phyloP scores from a whole-genome alignment of 2,888 invertebrate species.

The Sminthurinus aureus region DNA sequence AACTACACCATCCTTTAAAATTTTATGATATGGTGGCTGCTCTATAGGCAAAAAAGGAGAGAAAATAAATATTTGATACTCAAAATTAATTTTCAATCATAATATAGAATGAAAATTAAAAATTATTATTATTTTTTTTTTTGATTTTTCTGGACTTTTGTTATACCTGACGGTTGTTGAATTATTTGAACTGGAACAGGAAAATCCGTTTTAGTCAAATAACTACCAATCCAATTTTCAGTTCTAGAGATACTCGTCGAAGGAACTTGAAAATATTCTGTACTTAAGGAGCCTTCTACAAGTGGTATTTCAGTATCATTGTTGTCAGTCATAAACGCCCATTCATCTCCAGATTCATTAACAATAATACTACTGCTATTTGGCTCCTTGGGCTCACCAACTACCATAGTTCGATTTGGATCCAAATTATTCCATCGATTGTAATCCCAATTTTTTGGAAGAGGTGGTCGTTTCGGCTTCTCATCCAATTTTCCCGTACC shows the following conservation, averaged over 20 bases:
- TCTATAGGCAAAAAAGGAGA: slow-evolving; percentile 2
- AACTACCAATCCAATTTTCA: slow-evolving; percentile 24
- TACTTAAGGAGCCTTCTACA: background rate
- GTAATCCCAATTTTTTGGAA: background rate
- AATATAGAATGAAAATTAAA: too few species aligned
- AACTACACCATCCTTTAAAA: slow-evolving; percentile 25
- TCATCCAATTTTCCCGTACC: background rate
- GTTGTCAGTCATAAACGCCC: background rate
- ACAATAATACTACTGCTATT: background rate
- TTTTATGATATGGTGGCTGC: background rate
- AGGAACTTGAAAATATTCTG: slow-evolving; percentile 22
- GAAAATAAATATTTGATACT: background rate
- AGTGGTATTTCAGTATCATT: background rate
- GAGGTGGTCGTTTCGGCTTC: slow-evolving; percentile 1
- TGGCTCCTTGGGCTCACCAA: background rate
- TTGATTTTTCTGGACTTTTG: too few species aligned
- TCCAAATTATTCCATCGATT: slow-evolving; percentile 10
- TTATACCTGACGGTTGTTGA: background rate
- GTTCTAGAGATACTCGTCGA: slow-evolving; percentile 34
- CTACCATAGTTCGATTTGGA: slow-evolving; percentile 16
- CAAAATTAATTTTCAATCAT: background rate
- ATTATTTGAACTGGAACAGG: slow-evolving; percentile 7
- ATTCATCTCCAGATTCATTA: background rate
- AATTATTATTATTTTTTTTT: too few species aligned
- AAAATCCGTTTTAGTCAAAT: background rate